Base-by-base conservation (phyloP, 1,140 invertebrate genomes). In the Chelonus insularis region DNA sequence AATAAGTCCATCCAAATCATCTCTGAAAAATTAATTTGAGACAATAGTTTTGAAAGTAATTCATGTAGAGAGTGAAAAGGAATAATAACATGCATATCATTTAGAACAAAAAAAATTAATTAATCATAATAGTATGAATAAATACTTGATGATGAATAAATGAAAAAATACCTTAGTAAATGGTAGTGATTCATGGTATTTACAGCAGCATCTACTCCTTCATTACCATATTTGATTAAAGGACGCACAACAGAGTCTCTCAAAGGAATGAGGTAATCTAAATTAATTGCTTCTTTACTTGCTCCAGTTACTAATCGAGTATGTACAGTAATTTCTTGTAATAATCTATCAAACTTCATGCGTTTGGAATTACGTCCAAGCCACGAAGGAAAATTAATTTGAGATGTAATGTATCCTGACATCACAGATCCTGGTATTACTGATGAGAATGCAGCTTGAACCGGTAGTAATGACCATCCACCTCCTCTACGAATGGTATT, bases 321-420 rank as follows among this genome's bases (percentile, higher is more conserved):
- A 50, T 80, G 78, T 16, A 72, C 64, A 4, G 78, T 77, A 7
- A 82, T 65, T 57, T 80, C 77, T 68, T 81, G 78, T 14, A 76
- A 32, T 39, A 81, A 58, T 91, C 86, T 89, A 43, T 91, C 86
- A 71, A 92, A 86, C 82, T 97, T 97, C 64, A 81, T 88, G 51
- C 86, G 84, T 52, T 85, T 89, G 0, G 96, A 98, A 83, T 97
- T 95, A 79, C 96, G 95, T 0, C 97, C 98, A 25, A 99, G 86
- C 96, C 96, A 99, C 14, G 85, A 77, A 3, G 98, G 97, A 80
- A 99, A 99, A 68, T 91, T 87, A 7, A 97, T 91, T 82, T 91
- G 89, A 0, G 85, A 85, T 1, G 80, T 80, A 16, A 96, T 78
- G 71, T 89, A 83, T 1, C 97, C 96, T 34, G 88, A 85, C 86